These are phyloP conservation scores for Dissostichus mawsoni DNA, from an alignment of 2,113 vertebrate species.

Conservation along the genomic window DNA sequence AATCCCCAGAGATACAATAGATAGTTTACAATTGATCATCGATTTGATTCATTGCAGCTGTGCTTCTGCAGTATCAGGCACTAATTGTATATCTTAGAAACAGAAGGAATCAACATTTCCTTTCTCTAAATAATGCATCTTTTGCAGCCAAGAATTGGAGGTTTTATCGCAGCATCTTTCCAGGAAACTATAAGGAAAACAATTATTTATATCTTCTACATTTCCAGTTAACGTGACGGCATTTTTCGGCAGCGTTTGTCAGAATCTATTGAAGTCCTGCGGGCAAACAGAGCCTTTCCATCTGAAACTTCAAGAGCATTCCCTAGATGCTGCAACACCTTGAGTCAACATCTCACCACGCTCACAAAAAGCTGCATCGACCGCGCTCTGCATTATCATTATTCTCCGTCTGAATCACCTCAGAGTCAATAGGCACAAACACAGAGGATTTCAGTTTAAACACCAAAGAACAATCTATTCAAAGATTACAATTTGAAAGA, in stretches of 20 bases:
- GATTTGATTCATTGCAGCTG: too few relatives aligned
- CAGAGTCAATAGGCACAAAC: not conserved
- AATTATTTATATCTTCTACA: not conserved
- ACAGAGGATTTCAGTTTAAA: not conserved
- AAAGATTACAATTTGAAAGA: too few relatives aligned
- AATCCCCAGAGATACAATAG: too few relatives aligned
- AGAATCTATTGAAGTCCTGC: constrained; percentile 38
- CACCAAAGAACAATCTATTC: not conserved
- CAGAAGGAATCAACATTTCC: not conserved
- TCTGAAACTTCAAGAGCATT: constrained; percentile 71
- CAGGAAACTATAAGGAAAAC: too few relatives aligned
- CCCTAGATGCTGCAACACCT: constrained; percentile 70
- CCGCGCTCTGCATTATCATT: constrained; percentile 1
- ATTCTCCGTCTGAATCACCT: not conserved
- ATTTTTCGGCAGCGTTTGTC: not conserved
- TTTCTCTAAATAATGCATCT: not conserved
- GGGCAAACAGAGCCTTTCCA: constrained; percentile 63
- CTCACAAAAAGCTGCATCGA: constrained; percentile 46
- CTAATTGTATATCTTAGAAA: too few relatives aligned
- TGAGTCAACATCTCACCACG: constrained; percentile 74
- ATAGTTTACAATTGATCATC: too few relatives aligned
- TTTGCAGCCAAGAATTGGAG: too few relatives aligned
- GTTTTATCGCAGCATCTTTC: too few relatives aligned
- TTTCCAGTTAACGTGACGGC: not conserved
- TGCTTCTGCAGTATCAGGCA: too few relatives aligned